Evolutionary conservation across 2,888 invertebrate species (phyloP), one percentile per base, ranked within the genome.

Genomic region (Rotaria sp.): DNA sequence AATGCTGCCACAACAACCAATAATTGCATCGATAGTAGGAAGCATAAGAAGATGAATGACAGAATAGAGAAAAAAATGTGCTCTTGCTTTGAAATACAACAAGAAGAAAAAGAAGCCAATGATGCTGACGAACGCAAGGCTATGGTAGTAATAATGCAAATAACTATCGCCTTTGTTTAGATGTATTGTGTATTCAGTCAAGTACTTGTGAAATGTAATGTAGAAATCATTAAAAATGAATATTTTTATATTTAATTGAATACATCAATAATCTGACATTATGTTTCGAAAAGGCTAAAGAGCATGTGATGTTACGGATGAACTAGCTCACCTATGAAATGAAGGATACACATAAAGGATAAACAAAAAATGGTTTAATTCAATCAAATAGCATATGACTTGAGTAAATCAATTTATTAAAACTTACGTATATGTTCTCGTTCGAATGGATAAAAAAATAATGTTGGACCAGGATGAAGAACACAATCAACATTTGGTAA

Each of bases 401-500:
- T 2, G 13, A 45, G 45, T 8, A 45, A 45, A 13, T 4, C 8
- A 45, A 45, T 50, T 18, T 50, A 50, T 18, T 50, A 26, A 38
- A 59, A 48, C 35, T 85, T 84, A 13, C 85, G 45, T 2, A 80
- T 38, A 30, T 85, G 85, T 38, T 74, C 52, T 38, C 48, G 30
- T 45, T 52, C 59, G 15, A 45, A 26, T 35, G 87, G 57, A 52
- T 74, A 55, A 26, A 67, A 75, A 35, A 45, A 55, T 38, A 87
- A 52, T 15, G 80, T 38, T 15, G 55, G 26, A 1, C 87, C 85
- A 7, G 57, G 48, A 48, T 59, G n/a, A 21, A 87, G 35, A 21
- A 87, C 87, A 59, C 59, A 50, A 67, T 84, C 80, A 0, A 74
- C 21, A 41, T 87, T 87, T 8, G 87, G 87, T 67, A 86, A 85